phyloP scores from a whole-genome alignment of 2,797 vertebrate genomes.

The Sebastes hubbsi region DNA sequence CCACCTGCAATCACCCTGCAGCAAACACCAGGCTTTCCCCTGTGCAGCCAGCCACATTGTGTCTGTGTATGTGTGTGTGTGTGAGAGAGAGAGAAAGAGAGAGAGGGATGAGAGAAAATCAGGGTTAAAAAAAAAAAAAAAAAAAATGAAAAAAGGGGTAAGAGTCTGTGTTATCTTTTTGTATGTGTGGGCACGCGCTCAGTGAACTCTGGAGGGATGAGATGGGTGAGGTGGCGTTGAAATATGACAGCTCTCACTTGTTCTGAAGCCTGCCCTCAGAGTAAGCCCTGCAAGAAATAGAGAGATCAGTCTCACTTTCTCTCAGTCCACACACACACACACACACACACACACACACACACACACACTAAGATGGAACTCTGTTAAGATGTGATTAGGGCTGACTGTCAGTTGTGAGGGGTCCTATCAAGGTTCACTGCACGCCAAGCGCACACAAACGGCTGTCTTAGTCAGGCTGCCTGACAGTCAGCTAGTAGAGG shows the following conservation, averaged over 20 bases:
- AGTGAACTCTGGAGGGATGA: conserved; percentile 56
- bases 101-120: background rate
- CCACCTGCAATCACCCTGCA: conserved; percentile 67
- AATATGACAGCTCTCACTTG: conserved; percentile 72
- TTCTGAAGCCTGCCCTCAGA: conserved; percentile 60
- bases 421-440: conserved; percentile 71
- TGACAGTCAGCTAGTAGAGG: conserved; percentile 58
- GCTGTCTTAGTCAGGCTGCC: conserved; percentile 47
- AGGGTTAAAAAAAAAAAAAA: background rate
- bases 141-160: background rate
- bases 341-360: conserved; percentile 32
- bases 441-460: conserved; percentile 56
- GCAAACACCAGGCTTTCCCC: conserved; percentile 56
- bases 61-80: background rate
- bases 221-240: conserved; percentile 65
- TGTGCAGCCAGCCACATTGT: conserved; percentile 15
- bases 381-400: conserved; percentile 79
- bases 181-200: conserved; percentile 28
- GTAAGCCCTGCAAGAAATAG: conserved; percentile 65
- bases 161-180: conserved; percentile 24
- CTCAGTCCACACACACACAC: conserved; percentile 32
- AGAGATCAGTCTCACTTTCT: conserved; percentile 71
- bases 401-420: conserved; percentile 74
- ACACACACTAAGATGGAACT: conserved; percentile 56
- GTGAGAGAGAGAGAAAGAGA: background rate